These are phyloP conservation scores for Gonatopus flavifemur DNA, from an alignment of 1,140 invertebrate species.

Conservation along the genomic window DNA sequence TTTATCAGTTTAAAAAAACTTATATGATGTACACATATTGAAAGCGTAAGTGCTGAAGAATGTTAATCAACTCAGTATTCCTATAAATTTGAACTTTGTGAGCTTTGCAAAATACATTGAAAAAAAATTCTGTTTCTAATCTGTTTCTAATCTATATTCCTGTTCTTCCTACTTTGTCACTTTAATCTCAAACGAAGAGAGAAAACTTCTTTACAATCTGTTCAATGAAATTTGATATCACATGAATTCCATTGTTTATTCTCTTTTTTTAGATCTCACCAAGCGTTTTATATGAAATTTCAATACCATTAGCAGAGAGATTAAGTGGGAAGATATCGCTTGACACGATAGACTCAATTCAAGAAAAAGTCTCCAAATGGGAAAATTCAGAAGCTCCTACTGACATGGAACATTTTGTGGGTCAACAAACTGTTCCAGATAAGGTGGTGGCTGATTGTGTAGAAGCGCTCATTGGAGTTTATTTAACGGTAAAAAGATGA, in stretches of 20 bases:
- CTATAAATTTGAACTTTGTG: too few relatives aligned
- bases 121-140: too few relatives aligned
- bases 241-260: not conserved
- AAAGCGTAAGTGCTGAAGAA: too few relatives aligned
- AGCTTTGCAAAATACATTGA: too few relatives aligned
- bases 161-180: too few relatives aligned
- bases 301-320: conserved; percentile 49
- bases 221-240: too few relatives aligned
- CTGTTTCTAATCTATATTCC: too few relatives aligned
- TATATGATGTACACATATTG: not conserved
- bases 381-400: conserved; percentile 34
- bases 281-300: conserved; percentile 54
- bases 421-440: conserved; percentile 58
- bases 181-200: too few relatives aligned
- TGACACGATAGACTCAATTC: conserved; percentile 22
- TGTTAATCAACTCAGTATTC: too few relatives aligned
- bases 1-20: too few relatives aligned
- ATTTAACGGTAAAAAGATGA: conserved; percentile 61
- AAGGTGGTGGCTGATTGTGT: conserved; percentile 79
- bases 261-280: conserved; percentile 39
- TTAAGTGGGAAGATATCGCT: conserved; percentile 45
- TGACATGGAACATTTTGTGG: conserved; percentile 54
- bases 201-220: too few relatives aligned
- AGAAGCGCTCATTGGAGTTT: conserved; percentile 82
- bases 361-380: conserved; percentile 33